Base-by-base conservation (phyloP, 1,140 invertebrate species). In the Leptopilina boulardi region DNA sequence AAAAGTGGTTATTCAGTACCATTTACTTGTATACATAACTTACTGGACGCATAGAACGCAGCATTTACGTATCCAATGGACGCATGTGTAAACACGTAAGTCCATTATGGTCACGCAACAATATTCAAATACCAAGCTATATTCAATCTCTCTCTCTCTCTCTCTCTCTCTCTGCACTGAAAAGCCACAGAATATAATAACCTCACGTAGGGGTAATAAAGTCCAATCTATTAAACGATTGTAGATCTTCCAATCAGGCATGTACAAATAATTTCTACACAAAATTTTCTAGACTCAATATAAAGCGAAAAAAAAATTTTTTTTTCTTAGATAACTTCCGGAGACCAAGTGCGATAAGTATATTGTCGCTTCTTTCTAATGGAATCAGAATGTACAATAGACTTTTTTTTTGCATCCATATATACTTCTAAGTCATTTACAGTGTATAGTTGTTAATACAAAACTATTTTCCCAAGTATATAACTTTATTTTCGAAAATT, bases 71-170 rank as follows among this genome's bases (percentile, higher is more conserved):
- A 13, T n/a, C 54, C 59, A 66, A 23, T 23, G 59, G 11, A 66
- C 59, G 26, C 59, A 30, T 66, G 59, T 66, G 59, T 66, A 66
- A 54, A 54, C 51, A 54, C 18, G 18, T 9, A 54, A 21, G 51
- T 54, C 51, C 51, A 54, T 54, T 54, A 66, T 23, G 59, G 59
- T 66, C 59, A 66, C 59, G 59, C 59, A 30, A 30, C 59, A 66
- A 66, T 66, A 66, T 66, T 66, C 59, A 66, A 66, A 66, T 30
- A 66, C 59, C 59, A n/a, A n/a, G n/a, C n/a, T n/a, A n/a, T n/a
- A n/a, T 66, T 4, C 19, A 13, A 59, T 38, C 34, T 38, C n/a
- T n/a, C n/a, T 3, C 56, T 21, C 26, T 26, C 21, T 15, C 59
- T 66, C 15, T 30, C 13, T 23, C 59, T 34, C 30, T 66, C 59